Conservation (phyloP, 2,113 vertebrate species). For the Saccopteryx leptura region DNA sequence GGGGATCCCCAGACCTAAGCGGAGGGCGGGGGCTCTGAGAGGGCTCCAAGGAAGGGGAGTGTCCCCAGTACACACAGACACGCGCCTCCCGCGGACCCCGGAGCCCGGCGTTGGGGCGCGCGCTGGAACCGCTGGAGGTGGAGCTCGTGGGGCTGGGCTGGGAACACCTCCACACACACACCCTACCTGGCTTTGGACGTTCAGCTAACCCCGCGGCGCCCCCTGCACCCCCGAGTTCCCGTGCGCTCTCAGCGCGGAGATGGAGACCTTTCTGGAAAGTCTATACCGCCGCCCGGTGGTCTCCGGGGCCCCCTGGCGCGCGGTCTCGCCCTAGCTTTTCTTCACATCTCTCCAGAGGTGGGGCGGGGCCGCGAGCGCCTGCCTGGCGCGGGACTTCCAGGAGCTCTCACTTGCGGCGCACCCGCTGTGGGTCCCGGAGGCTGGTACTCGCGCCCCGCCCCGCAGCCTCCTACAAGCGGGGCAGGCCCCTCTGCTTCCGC, state of each 20-base stretch:
- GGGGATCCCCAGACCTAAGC: constrained; percentile 48
- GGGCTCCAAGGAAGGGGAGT: neutral
- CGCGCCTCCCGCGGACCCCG: neutral
- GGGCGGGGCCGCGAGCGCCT: neutral
- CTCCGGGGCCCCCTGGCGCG: neutral
- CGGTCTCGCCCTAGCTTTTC: neutral
- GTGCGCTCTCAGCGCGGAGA: neutral
- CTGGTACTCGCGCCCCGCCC: neutral
- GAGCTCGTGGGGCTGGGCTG: neutral
- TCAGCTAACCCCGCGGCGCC: neutral
- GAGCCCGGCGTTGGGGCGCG: neutral
- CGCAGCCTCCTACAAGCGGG: neutral
- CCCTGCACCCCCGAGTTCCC: neutral
- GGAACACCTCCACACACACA: neutral
- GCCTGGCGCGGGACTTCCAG: neutral
- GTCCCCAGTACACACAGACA: neutral
- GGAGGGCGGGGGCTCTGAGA: neutral
- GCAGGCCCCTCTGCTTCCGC: neutral
- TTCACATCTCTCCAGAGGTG: neutral
- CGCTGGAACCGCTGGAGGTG: neutral
- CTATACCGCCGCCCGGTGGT: neutral
- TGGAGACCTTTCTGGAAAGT: neutral
- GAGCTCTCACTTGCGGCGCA: constrained; percentile 33
- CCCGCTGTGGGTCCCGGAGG: neutral
- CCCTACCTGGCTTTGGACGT: neutral